Conservation (phyloP, 2,113 vertebrate genomes). For the Centropristis striata region DNA sequence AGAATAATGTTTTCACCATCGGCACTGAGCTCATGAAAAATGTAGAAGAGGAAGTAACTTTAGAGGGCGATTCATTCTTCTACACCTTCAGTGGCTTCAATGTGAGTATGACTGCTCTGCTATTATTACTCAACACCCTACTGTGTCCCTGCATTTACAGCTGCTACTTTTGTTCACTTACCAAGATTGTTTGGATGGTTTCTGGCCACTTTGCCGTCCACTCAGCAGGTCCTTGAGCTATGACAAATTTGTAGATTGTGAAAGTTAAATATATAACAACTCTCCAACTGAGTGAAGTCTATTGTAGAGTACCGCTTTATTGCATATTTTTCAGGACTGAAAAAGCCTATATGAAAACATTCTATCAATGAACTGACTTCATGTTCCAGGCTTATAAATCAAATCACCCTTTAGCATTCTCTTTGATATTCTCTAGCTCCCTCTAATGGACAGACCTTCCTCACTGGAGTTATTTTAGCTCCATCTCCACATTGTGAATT, state of each 20-base stretch:
- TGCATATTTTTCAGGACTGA: background rate
- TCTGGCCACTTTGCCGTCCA: slow-evolving; percentile 4
- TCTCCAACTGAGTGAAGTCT: slow-evolving; percentile 6
- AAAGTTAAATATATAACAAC: slow-evolving; percentile 30
- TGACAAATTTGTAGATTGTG: slow-evolving; percentile 44
- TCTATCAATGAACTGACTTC: slow-evolving; percentile 16
- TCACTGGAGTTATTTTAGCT: slow-evolving; percentile 55
- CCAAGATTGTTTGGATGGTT: background rate
- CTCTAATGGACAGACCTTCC: slow-evolving; percentile 76
- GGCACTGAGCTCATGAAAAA: slow-evolving; percentile 83
- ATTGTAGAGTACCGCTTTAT: slow-evolving; percentile 7
- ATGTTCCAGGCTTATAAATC: slow-evolving; percentile 46
- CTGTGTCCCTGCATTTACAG: background rate
- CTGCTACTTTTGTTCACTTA: slow-evolving; percentile 11
- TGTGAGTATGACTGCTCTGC: slow-evolving; percentile 67
- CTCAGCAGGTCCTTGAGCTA: slow-evolving; percentile 29
- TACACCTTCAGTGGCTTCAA: slow-evolving; percentile 81
- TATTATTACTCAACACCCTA: background rate
- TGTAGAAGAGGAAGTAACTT: slow-evolving; percentile 76
- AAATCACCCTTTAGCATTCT: slow-evolving; percentile 29
- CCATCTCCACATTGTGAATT: slow-evolving; percentile 49
- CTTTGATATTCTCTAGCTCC: slow-evolving; percentile 79
- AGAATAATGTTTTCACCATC: slow-evolving; percentile 78
- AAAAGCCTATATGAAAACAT: background rate
- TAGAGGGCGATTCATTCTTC: slow-evolving; percentile 43